phyloP scores from a whole-genome alignment of 35 echinoderm and acorn worm genomes.

The Strongylocentrotus purpuratus region DNA sequence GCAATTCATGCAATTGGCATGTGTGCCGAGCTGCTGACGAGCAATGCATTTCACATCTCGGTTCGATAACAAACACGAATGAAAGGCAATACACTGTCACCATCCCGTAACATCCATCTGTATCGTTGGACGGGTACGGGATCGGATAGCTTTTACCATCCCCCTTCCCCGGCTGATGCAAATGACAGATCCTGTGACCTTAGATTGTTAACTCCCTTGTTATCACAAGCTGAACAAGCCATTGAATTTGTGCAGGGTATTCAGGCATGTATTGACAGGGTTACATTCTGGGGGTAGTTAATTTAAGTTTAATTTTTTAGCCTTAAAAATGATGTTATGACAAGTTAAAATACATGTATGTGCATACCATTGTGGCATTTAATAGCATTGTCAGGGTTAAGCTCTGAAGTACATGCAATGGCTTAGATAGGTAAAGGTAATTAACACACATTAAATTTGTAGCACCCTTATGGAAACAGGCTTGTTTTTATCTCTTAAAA shows the following conservation, averaged over 20 bases:
- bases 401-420: too few species aligned
- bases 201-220: not conserved
- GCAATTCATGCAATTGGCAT: constrained; percentile 1
- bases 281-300: not conserved
- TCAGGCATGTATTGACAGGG: too few species aligned
- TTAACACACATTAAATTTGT: too few species aligned
- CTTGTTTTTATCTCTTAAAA: too few species aligned
- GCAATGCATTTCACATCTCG: constrained; percentile 1
- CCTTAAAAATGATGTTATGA: not conserved
- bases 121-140: not conserved
- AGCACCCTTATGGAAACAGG: too few species aligned
- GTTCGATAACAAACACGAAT: not conserved
- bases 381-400: too few species aligned
- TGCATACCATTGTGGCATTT: too few species aligned
- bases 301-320: not conserved
- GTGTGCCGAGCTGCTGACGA: not conserved
- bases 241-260: too few species aligned
- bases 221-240: not conserved
- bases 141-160: not conserved
- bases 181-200: not conserved
- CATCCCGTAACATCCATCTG: not conserved
- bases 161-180: not conserved
- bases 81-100: not conserved
- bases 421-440: too few species aligned
- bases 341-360: too few species aligned